Evolutionary conservation across 30 jellyfish, hydroid and myxozoan species (phyloP).

Genomic region (Hydractinia symbiolongicarpus): DNA sequence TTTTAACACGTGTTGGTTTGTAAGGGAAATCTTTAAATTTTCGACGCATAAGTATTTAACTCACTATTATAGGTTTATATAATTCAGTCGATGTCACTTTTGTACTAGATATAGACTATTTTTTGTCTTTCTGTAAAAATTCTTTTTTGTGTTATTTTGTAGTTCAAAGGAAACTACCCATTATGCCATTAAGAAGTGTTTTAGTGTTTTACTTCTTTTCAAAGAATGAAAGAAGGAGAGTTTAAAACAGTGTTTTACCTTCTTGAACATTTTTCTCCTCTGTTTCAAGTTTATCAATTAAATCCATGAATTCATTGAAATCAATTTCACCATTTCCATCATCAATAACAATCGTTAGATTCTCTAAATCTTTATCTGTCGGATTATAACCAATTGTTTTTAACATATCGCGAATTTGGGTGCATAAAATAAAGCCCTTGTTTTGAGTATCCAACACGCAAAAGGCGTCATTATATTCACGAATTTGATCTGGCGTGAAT

Average conservation of each 20-base stretch:
- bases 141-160: too few species aligned
- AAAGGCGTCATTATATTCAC: slow-evolving; percentile 11
- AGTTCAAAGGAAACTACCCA: too few species aligned
- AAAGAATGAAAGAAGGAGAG: background rate
- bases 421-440: background rate
- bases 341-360: background rate
- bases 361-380: slow-evolving; percentile 6
- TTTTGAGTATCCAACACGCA: background rate
- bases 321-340: slow-evolving; percentile 13
- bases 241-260: background rate
- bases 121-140: too few species aligned
- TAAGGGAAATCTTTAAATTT: too few species aligned
- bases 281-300: background rate
- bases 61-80: too few species aligned
- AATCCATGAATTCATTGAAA: slow-evolving; percentile 2
- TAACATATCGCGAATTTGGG: background rate
- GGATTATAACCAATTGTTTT: slow-evolving; percentile 15
- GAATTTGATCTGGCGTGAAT: slow-evolving; percentile 10
- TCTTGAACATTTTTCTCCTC: background rate
- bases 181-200: too few species aligned
- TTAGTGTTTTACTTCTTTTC: too few species aligned
- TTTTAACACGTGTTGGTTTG: too few species aligned
- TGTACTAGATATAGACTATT: too few species aligned
- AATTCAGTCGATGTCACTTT: too few species aligned
- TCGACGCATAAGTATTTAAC: too few species aligned